These are phyloP conservation scores for Eilema griseolum DNA, from an alignment of 2,888 invertebrate species.

Conservation along the genomic window DNA sequence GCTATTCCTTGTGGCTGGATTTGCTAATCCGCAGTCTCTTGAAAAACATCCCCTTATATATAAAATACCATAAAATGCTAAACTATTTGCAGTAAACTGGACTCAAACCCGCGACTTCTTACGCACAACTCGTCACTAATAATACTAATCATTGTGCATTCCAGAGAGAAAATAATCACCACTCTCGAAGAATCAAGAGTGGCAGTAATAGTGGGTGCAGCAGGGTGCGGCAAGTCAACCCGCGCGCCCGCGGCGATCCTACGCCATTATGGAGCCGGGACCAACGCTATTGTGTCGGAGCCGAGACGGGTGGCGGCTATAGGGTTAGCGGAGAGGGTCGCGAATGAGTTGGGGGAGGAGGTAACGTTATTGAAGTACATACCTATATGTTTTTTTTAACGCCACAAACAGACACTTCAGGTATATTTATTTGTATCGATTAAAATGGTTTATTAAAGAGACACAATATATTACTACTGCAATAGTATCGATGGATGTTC, in stretches of 20 bases:
- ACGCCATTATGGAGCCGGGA: conserved; percentile 71
- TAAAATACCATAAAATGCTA: too few species aligned
- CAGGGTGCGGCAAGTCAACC: conserved; percentile 92
- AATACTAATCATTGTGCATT: not conserved
- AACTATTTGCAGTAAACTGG: too few species aligned
- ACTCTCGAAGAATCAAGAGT: conserved; percentile 83
- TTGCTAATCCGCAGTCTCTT: too few species aligned
- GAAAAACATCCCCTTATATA: too few species aligned
- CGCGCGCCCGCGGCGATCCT: conserved; percentile 88
- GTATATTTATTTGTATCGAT: too few species aligned
- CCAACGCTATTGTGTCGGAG: conserved; percentile 88
- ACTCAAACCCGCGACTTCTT: too few species aligned
- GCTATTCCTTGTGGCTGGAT: too few species aligned
- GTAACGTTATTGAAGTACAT: conserved; percentile 60
- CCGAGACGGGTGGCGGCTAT: conserved; percentile 91
- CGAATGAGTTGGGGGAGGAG: conserved; percentile 87
- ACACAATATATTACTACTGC: too few species aligned
- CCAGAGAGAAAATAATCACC: conserved; percentile 79
- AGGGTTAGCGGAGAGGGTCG: conserved; percentile 89
- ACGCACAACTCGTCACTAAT: not conserved
- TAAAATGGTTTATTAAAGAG: too few species aligned
- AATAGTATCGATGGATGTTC: not conserved
- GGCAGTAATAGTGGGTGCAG: conserved; percentile 89
- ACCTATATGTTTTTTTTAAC: too few species aligned
- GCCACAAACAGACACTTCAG: too few species aligned